These are phyloP conservation scores for Xestia rhomboidea DNA, from an alignment of 2,888 invertebrate species.

Conservation along the genomic window DNA sequence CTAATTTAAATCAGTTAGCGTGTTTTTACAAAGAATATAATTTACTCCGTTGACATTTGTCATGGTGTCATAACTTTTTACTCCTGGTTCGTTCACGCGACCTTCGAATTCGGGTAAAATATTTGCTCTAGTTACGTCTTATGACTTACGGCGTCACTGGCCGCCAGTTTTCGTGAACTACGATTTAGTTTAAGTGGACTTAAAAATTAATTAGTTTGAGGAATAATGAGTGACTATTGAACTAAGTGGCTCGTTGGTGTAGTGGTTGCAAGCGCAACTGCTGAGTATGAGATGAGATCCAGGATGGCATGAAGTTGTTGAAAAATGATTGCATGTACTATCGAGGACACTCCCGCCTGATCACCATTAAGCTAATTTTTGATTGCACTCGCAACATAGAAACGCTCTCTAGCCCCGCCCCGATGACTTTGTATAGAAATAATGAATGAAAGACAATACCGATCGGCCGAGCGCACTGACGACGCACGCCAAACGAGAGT, in stretches of 20 bases:
- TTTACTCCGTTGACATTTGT: constrained; percentile 46
- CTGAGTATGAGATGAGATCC: no score
- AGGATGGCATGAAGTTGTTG: no score
- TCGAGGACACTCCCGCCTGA: no score
- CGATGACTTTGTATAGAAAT: no score
- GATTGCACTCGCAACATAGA: no score
- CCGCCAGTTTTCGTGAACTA: not conserved
- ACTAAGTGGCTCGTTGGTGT: not conserved
- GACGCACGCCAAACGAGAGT: no score
- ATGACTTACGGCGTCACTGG: constrained; percentile 24
- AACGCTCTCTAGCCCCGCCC: no score
- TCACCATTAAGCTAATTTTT: no score
- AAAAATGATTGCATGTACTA: no score
- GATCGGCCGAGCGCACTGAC: no score
- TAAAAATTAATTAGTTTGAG: constrained; percentile 28
- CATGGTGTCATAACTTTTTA: constrained; percentile 56
- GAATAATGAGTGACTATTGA: not conserved
- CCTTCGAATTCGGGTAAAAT: constrained; percentile 53
- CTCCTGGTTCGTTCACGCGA: constrained; percentile 52
- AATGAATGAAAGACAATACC: no score
- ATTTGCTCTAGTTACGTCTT: constrained; percentile 34
- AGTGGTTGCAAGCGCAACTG: not conserved
- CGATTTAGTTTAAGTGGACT: not conserved
- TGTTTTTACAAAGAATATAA: constrained; percentile 34
- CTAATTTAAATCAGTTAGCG: constrained; percentile 54